These are phyloP conservation scores for Pelobates fuscus DNA, from an alignment of 2,113 vertebrate species.

Conservation along the genomic window DNA sequence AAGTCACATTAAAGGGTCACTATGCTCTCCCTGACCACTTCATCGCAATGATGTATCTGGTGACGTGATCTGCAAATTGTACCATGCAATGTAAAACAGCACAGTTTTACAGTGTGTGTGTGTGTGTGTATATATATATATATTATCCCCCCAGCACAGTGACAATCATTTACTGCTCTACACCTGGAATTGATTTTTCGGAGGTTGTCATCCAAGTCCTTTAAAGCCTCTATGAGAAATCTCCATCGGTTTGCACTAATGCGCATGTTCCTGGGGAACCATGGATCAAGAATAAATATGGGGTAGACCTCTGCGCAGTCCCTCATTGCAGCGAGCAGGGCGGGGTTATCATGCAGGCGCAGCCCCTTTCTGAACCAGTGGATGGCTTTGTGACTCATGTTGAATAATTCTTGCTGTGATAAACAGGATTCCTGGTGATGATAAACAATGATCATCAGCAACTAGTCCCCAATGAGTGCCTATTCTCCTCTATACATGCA, in stretches of 20 bases:
- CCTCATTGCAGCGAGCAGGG: slow-evolving; percentile 59
- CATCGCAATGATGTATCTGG: too few species aligned
- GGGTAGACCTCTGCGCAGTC: slow-evolving; percentile 65
- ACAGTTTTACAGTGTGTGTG: too few species aligned
- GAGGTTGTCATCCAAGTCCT: slow-evolving; percentile 69
- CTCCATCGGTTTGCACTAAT: slow-evolving; percentile 59
- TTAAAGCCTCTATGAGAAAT: slow-evolving; percentile 64
- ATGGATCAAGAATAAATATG: slow-evolving; percentile 67
- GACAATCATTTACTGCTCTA: too few species aligned
- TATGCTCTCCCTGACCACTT: too few species aligned
- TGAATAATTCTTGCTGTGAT: neutral
- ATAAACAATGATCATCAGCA: too few species aligned
- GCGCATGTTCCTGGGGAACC: slow-evolving; percentile 52
- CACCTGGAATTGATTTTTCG: slow-evolving; percentile 67
- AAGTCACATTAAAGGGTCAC: too few species aligned
- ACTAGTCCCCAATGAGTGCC: too few species aligned
- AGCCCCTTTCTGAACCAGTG: slow-evolving; percentile 76
- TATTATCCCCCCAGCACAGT: too few species aligned
- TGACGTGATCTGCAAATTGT: too few species aligned
- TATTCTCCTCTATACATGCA: too few species aligned
- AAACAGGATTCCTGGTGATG: neutral
- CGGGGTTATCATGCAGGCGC: slow-evolving; percentile 69
- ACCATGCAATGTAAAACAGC: too few species aligned
- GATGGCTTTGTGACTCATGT: slow-evolving; percentile 63
- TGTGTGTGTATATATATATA: too few species aligned